Evolutionary conservation across 2,113 vertebrate species (phyloP).

Genomic region (Oncorhynchus mykiss): DNA sequence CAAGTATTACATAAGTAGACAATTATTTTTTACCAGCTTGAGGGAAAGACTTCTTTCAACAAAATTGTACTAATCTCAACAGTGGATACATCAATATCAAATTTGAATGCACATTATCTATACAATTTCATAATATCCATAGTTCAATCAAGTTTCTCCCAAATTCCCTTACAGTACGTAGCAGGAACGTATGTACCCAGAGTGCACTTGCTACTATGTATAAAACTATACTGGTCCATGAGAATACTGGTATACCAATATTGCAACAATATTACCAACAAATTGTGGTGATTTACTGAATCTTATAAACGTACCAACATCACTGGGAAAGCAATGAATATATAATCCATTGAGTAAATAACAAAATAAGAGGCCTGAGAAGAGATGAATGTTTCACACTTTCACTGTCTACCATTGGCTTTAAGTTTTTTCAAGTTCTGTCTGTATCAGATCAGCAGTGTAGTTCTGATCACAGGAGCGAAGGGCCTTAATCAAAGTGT

Average conservation of each 20-base stretch:
- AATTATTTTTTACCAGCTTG: not conserved
- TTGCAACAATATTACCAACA: not conserved
- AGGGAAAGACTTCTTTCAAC: not conserved
- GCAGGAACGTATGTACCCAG: no score
- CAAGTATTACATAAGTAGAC: not conserved
- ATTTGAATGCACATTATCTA: not conserved
- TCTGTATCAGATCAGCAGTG: conserved; percentile 77
- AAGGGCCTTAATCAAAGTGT: conserved; percentile 71
- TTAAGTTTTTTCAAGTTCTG: conserved; percentile 22
- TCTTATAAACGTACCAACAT: no score
- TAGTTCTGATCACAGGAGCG: conserved; percentile 72
- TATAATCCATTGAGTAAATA: not conserved
- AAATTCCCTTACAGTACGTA: no score
- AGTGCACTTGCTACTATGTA: not conserved
- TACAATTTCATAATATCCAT: no score
- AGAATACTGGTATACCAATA: not conserved
- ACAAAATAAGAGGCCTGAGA: not conserved
- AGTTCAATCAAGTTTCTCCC: no score
- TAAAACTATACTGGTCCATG: not conserved
- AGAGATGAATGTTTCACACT: not conserved
- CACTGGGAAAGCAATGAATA: no score
- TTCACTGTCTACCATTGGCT: accelerated
- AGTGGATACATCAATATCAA: not conserved
- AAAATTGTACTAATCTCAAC: not conserved
- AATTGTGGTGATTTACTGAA: no score